A percentile compares a stretch with the other conserved stretches of the same genome.
phyloP scores from a whole-genome alignment of 2,113 vertebrate species.

The Serinus canaria region DNA sequence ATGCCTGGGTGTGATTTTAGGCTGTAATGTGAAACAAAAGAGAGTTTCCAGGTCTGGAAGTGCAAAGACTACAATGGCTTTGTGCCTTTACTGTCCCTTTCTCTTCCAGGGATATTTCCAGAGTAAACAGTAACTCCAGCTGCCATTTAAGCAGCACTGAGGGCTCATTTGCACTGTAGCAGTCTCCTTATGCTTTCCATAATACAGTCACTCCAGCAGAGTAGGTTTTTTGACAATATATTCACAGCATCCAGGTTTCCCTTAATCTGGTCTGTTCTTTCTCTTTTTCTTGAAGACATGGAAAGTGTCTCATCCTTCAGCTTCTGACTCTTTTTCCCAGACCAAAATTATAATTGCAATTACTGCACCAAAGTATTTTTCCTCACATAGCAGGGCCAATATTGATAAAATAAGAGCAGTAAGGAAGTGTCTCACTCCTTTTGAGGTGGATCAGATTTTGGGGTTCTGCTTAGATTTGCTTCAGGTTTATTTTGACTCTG shows the following conservation, averaged over 20 bases:
- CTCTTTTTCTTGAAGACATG: not conserved
- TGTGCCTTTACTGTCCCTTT: not conserved
- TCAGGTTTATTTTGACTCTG: not conserved
- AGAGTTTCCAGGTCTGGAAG: not conserved
- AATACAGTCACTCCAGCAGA: not conserved
- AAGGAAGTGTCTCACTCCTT: not conserved
- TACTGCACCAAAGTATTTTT: not conserved
- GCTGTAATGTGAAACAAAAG: not conserved
- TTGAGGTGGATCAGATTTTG: not conserved
- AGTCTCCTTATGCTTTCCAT: not conserved
- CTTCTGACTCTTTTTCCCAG: not conserved
- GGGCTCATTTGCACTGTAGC: not conserved
- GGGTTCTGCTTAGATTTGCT: not conserved
- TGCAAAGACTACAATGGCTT: not conserved
- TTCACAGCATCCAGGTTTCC: not conserved
- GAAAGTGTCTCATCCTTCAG: not conserved
- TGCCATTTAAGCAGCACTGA: not conserved
- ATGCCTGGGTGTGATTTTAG: not conserved
- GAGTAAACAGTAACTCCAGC: not conserved
- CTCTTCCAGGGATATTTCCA: not conserved
- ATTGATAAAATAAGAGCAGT: not conserved
- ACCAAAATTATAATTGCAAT: not conserved
- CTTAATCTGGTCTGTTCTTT: not conserved
- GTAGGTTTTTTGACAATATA: fast-evolving
- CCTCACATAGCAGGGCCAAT: not conserved